Conservation (phyloP, 2,797 vertebrate species). For the Aeoliscus strigatus region DNA sequence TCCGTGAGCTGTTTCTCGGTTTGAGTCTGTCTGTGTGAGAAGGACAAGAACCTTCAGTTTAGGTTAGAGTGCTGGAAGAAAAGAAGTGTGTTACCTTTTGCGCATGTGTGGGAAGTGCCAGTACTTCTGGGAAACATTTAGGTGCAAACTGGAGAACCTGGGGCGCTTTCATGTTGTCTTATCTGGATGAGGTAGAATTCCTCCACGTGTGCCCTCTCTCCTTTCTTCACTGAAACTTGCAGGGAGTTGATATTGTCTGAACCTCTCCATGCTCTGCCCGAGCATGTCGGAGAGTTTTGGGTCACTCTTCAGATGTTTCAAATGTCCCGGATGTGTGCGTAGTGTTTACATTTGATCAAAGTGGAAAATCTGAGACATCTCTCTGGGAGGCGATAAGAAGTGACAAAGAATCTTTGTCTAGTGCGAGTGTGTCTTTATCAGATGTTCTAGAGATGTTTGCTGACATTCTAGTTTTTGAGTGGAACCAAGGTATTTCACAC, state of each 20-base stretch:
- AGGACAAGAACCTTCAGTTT: too few species aligned
- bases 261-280: conserved; percentile 47
- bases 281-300: conserved; percentile 49
- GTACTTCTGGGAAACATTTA: conserved; percentile 33
- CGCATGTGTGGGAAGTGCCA: conserved; percentile 30
- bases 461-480: neutral
- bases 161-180: conserved; percentile 53
- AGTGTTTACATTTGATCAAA: conserved; percentile 33
- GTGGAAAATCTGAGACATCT: conserved; percentile 38
- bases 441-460: neutral
- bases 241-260: conserved; percentile 56
- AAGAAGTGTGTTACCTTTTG: too few species aligned
- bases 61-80: too few species aligned
- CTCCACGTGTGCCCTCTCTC: conserved; percentile 57
- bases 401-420: conserved; percentile 22
- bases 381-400: conserved; percentile 23
- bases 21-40: too few species aligned
- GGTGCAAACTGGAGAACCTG: conserved; percentile 35
- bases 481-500: neutral
- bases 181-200: conserved; percentile 65
- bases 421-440: neutral
- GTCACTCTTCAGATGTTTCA: conserved; percentile 48
- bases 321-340: conserved; percentile 38
- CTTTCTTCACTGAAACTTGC: conserved; percentile 37
- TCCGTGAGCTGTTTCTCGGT: too few species aligned